These are phyloP conservation scores for Drosophila colorata DNA, from an alignment of 2,888 invertebrate species.

Conservation along the genomic window DNA sequence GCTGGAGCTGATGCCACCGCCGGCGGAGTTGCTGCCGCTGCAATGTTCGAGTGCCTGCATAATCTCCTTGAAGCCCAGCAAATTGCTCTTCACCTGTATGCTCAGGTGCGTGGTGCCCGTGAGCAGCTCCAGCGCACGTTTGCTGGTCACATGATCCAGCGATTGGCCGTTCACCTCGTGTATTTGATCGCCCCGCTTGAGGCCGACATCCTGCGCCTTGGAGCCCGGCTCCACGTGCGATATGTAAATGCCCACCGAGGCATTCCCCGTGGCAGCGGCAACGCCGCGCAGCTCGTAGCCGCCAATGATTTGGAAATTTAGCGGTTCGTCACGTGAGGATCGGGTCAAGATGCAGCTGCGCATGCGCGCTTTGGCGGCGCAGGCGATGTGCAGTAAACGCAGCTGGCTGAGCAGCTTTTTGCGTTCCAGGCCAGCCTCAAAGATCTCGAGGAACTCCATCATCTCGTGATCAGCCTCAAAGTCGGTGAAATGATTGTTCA, in stretches of 20 bases:
- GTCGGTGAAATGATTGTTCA: conserved; percentile 99
- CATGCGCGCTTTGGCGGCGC: conserved; percentile 97
- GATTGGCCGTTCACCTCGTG: conserved; percentile 99
- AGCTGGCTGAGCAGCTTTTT: conserved; percentile 94
- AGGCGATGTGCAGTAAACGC: conserved; percentile 96
- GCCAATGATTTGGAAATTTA: conserved; percentile 97
- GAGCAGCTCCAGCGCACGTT: conserved; percentile 96
- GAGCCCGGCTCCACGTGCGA: conserved; percentile 96
- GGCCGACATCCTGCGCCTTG: conserved; percentile 97
- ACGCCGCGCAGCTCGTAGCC: conserved; percentile 91
- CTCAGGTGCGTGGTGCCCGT: conserved; percentile 97
- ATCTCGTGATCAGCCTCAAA: conserved; percentile 98
- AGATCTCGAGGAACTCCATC: conserved; percentile 98
- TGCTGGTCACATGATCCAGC: conserved; percentile 96
- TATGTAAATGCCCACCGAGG: conserved; percentile 94
- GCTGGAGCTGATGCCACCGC: conserved; percentile 23
- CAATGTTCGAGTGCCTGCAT: conserved; percentile 85
- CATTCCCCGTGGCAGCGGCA: conserved; percentile 85
- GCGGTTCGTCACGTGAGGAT: conserved; percentile 95
- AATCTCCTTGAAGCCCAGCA: conserved; percentile 92
- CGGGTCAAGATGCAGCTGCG: conserved; percentile 96
- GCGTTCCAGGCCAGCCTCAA: conserved; percentile 93
- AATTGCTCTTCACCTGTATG: conserved; percentile 98
- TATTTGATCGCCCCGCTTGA: conserved; percentile 99
- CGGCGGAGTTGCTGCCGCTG: conserved; percentile 71